These are phyloP conservation scores for Lasioglossum morio DNA, from an alignment of 2,888 invertebrate genomes.

Conservation along the genomic window DNA sequence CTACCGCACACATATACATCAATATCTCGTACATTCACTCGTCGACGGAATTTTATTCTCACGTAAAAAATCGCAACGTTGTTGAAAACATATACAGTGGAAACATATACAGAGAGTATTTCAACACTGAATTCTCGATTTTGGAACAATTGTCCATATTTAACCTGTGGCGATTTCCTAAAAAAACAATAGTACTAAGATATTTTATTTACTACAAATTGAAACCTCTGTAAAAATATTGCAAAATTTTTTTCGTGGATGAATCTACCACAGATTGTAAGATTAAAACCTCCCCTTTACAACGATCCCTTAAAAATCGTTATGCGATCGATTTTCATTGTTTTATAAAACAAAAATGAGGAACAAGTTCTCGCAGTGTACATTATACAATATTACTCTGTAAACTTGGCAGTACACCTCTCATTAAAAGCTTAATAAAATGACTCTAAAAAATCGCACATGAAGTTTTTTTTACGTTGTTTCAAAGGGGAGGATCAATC, in stretches of 20 bases:
- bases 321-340: not conserved
- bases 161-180: not conserved
- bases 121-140: not conserved
- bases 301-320: not conserved
- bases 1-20: constrained; percentile 46
- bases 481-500: not conserved
- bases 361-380: not conserved
- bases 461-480: too few relatives aligned
- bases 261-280: not conserved
- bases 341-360: not conserved
- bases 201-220: not conserved
- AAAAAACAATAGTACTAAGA: not conserved
- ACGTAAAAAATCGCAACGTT: constrained; percentile 43
- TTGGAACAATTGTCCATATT: not conserved
- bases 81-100: constrained; percentile 21
- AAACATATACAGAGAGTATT: not conserved
- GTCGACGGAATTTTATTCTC: constrained; percentile 4
- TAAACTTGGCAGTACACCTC: not conserved
- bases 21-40: constrained; percentile 39
- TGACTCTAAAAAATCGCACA: not conserved
- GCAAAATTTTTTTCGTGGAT: not conserved
- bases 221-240: not conserved
- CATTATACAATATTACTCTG: not conserved
- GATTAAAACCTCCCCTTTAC: not conserved
- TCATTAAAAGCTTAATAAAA: not conserved